These are phyloP conservation scores for Monodelphis domestica DNA, from an alignment of 2,797 vertebrate genomes.

Conservation along the genomic window DNA sequence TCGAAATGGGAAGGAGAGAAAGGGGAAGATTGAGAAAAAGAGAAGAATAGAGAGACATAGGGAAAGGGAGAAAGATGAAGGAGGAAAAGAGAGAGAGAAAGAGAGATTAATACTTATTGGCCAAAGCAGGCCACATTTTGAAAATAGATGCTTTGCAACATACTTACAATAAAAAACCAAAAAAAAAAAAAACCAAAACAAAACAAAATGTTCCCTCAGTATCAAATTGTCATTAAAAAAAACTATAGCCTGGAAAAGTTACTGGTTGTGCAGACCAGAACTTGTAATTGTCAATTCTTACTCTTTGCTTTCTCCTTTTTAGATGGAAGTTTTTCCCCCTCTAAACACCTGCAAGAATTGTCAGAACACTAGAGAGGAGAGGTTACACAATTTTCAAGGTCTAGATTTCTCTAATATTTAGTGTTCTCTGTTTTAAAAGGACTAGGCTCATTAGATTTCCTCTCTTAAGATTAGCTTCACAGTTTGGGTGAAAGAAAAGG, in stretches of 20 bases:
- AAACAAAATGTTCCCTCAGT: rapidly evolving
- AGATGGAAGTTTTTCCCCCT: not conserved
- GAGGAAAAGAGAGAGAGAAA: too few species aligned
- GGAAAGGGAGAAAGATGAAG: too few species aligned
- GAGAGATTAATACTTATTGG: too few species aligned
- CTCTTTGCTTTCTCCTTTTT: not conserved
- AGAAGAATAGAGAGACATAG: too few species aligned
- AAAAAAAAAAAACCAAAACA: too few species aligned
- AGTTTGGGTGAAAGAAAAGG: not conserved
- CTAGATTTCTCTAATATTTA: not conserved
- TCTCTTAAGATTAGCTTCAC: not conserved
- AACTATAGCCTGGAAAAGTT: too few species aligned
- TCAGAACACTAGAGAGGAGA: not conserved
- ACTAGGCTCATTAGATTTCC: too few species aligned
- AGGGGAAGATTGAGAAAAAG: too few species aligned
- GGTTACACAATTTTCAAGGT: not conserved
- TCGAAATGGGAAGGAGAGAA: too few species aligned
- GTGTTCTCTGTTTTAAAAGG: rapidly evolving
- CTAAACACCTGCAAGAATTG: not conserved
- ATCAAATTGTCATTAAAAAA: too few species aligned
- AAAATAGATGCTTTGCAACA: not conserved
- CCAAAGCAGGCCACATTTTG: too few species aligned
- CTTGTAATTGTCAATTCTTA: not conserved
- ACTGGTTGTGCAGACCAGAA: not conserved
- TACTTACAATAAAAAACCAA: rapidly evolving